phyloP scores from a whole-genome alignment of 1,140 invertebrate genomes.

The Maniola jurtina region DNA sequence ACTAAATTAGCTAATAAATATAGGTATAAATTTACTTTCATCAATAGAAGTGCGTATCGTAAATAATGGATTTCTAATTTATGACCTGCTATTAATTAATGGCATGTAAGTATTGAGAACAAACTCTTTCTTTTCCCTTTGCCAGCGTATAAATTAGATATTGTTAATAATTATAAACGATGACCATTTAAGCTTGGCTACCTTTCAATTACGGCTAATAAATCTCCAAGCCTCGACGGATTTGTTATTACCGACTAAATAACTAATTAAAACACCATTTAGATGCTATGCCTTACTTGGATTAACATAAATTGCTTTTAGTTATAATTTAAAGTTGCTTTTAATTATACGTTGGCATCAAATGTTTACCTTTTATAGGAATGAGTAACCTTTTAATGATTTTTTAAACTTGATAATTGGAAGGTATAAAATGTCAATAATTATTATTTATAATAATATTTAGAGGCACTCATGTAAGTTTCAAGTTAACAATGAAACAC shows the following conservation, averaged over 20 bases:
- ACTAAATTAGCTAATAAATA: too few relatives aligned
- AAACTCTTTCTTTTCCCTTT: neutral
- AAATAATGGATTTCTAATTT: too few relatives aligned
- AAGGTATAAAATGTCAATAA: too few relatives aligned
- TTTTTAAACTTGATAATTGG: too few relatives aligned
- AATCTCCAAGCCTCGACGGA: conserved; percentile 7
- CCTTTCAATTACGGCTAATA: conserved; percentile 18
- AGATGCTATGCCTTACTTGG: neutral
- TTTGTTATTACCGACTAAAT: conserved; percentile 6
- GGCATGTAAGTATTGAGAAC: neutral
- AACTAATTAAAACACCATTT: conserved; percentile 13
- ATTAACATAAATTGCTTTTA: neutral
- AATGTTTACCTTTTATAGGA: too few relatives aligned
- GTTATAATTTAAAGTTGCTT: neutral
- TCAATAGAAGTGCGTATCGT: too few relatives aligned
- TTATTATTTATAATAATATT: too few relatives aligned
- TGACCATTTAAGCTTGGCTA: conserved; percentile 14
- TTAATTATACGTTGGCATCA: neutral
- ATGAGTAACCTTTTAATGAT: too few relatives aligned
- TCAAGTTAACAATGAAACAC: too few relatives aligned
- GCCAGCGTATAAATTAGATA: conserved; percentile 9
- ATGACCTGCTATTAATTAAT: too few relatives aligned
- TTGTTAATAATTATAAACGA: conserved; percentile 21
- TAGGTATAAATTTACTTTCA: too few relatives aligned
- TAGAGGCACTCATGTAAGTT: too few relatives aligned